Conservation (phyloP, 2,113 vertebrate species). For the Nyctereutes procyonoides region DNA sequence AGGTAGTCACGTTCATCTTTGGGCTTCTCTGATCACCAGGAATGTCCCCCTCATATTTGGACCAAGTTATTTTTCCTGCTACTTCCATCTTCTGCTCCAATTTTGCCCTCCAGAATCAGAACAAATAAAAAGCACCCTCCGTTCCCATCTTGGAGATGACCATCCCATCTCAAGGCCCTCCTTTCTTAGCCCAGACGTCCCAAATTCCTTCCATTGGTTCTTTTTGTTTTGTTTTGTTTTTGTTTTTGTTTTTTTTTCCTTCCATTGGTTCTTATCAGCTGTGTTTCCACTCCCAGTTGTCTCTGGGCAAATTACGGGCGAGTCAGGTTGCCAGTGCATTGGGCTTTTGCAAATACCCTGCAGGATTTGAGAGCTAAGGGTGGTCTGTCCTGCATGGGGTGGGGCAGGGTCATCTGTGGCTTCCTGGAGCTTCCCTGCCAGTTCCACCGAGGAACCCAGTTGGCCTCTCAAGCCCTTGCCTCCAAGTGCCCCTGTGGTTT, state of each 20-base stretch:
- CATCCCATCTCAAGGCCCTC: background rate
- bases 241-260: too few species aligned
- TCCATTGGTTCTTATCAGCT: rapidly evolving
- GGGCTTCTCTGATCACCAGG: background rate
- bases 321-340: background rate
- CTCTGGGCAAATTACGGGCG: background rate
- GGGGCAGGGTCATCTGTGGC: background rate
- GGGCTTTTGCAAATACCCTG: background rate
- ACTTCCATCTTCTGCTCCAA: background rate
- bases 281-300: rapidly evolving
- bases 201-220: background rate
- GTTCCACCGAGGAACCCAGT: background rate
- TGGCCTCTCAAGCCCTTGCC: background rate
- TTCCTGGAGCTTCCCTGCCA: background rate
- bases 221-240: too few species aligned
- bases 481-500: too few species aligned
- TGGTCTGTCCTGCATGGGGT: background rate
- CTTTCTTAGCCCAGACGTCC: background rate
- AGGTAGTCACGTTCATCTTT: rapidly evolving
- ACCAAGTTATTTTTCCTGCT: background rate
- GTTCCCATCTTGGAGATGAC: background rate
- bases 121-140: background rate
- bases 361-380: background rate
- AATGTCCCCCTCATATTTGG: rapidly evolving
- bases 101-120: background rate